Base-by-base conservation (phyloP, 1,140 invertebrate species). In the Archivesica marissinica region DNA sequence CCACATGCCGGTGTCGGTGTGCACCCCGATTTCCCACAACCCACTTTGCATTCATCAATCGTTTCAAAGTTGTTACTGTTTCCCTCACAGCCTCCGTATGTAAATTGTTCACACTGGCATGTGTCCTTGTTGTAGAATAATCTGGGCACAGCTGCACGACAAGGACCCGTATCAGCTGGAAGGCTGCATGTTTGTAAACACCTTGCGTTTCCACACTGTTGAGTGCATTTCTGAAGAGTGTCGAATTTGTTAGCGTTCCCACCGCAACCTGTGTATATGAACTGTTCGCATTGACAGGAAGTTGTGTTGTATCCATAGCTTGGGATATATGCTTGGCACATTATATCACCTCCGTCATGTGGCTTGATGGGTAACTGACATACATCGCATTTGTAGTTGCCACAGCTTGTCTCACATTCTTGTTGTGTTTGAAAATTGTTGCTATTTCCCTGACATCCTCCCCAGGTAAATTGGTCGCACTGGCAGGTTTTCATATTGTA, bases 91-190 rank as follows among this genome's bases (percentile, higher is more conserved):
- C 93, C 94, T 41, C 92, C 93, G 81, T 93, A 94, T 85, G 88
- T 89, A 88, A 93, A 94, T 35, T 87, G 47, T 15, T 91, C 85
- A 90, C 94, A 94, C 50, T 64, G 77, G 30, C 86, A 56, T 17
- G 64, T 84, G 0, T 84, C 75, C 9, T 56, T 41, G 76, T 94
- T 89, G 76, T 88, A 93, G 85, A 86, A 92, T 86, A 87, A 83
- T n/a, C 95, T 93, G 6, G 94, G 94, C 38, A 96, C 94, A 0
- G 94, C 89, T 2, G 95, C 96, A 35, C 95, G 91, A 87, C 96
- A 96, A 56, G 95, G 93, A 11, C 96, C 96, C 30, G 93, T 93
- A 25, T 93, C 91, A 38, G 90, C 90, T 9, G 94, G 93, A 28
- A 89, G 77, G 1, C 59, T 38, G 75, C 92, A 93, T 93, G n/a